Conservation (phyloP, 2,797 vertebrate species). For the Etheostoma perlongum region DNA sequence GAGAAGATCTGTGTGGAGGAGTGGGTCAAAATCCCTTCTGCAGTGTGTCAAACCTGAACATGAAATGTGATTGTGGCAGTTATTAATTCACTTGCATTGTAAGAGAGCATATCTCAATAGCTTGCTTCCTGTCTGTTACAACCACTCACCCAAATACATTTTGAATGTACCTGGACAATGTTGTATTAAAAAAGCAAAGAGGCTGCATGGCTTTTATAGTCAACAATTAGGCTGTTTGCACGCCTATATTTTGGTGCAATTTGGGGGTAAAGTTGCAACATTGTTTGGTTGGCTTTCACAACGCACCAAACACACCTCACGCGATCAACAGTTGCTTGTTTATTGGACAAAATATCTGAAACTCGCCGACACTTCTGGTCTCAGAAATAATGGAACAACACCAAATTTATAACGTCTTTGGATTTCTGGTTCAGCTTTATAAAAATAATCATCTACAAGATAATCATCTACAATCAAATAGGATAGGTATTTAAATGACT, state of each 20-base stretch:
- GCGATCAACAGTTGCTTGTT: no score
- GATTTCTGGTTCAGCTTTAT: no score
- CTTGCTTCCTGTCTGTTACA: constrained; percentile 36
- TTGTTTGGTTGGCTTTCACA: no score
- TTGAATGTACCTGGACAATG: constrained; percentile 53
- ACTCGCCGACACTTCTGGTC: no score
- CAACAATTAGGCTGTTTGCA: not conserved
- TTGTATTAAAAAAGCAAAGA: constrained; percentile 27
- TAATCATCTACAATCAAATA: constrained; percentile 18
- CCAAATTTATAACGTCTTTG: no score
- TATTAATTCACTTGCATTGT: constrained; percentile 7
- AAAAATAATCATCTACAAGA: not conserved
- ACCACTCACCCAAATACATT: constrained; percentile 40
- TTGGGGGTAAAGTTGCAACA: no score
- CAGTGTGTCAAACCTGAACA: not conserved
- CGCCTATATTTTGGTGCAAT: no score
- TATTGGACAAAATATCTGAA: no score
- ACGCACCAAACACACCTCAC: no score
- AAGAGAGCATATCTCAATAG: constrained; percentile 46
- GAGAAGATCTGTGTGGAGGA: no score
- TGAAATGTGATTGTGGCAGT: constrained; percentile 41
- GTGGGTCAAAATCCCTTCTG: no score
- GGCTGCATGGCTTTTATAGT: constrained; percentile 15
- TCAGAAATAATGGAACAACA: no score
- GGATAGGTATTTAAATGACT: not conserved